Evolutionary conservation across 2,113 vertebrate species (phyloP).

Genomic region (Colius striatus): DNA sequence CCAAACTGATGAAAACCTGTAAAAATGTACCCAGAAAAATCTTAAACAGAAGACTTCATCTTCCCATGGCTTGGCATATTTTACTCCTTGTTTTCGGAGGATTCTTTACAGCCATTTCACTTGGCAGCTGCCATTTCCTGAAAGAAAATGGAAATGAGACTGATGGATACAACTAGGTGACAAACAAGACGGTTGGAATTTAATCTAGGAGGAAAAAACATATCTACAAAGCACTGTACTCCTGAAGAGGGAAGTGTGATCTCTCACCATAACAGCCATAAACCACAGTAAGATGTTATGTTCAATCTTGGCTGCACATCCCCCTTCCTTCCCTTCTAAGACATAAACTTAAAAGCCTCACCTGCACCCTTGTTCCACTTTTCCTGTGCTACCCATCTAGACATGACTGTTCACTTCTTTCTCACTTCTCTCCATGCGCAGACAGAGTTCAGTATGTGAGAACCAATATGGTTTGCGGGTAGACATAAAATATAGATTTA

Average conservation of each 20-base stretch:
- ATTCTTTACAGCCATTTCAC: background rate
- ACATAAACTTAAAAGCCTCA: background rate
- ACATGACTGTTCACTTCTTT: background rate
- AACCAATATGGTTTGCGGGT: background rate
- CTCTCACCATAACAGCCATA: background rate
- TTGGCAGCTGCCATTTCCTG: background rate
- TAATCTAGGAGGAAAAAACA: background rate
- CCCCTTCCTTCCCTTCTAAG: background rate
- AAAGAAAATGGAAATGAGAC: background rate
- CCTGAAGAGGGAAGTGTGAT: background rate
- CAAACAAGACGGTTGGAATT: background rate
- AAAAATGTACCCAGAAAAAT: background rate
- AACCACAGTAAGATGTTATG: background rate
- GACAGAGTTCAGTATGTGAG: background rate
- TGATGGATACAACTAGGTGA: background rate
- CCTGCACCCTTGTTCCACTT: background rate
- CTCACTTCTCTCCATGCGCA: background rate
- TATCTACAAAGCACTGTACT: background rate
- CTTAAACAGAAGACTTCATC: background rate
- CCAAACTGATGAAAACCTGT: background rate
- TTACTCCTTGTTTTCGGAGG: background rate
- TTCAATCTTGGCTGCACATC: rapidly evolving
- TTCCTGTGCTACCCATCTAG: background rate
- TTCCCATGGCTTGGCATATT: background rate
- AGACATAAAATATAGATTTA: constrained; percentile 30